Base-by-base conservation (phyloP, 2,888 invertebrate genomes). In the Acleris holmiana region DNA sequence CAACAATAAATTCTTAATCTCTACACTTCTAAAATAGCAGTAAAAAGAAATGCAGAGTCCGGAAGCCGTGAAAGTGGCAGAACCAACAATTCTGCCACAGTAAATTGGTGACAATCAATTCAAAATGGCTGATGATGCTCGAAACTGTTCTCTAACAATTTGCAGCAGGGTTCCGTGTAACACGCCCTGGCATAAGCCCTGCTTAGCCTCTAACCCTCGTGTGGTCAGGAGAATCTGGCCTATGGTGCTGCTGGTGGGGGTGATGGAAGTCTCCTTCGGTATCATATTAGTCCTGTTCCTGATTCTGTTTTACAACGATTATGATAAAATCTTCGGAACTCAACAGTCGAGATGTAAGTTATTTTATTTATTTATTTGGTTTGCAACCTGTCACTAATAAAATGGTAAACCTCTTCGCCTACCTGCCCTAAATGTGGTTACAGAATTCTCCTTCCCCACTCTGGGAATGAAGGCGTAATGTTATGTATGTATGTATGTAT, bases 321-420 rank as follows among this genome's bases (percentile, higher is more conserved):
- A 56, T 44, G 55, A 62, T 18, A 44, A 13, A 19, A 44, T 62
- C 2, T 62, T 55, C 7, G 44, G 55, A 19, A 19, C n/a, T 17
- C 55, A 55, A 6, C n/a, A 44, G 1, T 25, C 55, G n/a, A 25
- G 44, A 29, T 19, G 61, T 62, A 62, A 62, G 61, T 55, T 2
- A 2, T 4, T 51, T 4, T 5, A 2, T 35, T 5, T 13, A 35
- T 2, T 35, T 4, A 7, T 35, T 10, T 4, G n/a, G n/a, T n/a
- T n/a, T n/a, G n/a, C n/a, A n/a, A n/a, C n/a, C n/a, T n/a, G n/a
- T n/a, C n/a, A n/a, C n/a, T n/a, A n/a, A n/a, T n/a, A n/a, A n/a
- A n/a, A n/a, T n/a, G n/a, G n/a, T n/a, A n/a, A n/a, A n/a, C n/a
- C n/a, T n/a, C n/a, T n/a, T n/a, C n/a, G n/a, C n/a, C n/a, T n/a